phyloP scores from a whole-genome alignment of 2,888 invertebrate species.

The Scaptomyza caliginosa region DNA sequence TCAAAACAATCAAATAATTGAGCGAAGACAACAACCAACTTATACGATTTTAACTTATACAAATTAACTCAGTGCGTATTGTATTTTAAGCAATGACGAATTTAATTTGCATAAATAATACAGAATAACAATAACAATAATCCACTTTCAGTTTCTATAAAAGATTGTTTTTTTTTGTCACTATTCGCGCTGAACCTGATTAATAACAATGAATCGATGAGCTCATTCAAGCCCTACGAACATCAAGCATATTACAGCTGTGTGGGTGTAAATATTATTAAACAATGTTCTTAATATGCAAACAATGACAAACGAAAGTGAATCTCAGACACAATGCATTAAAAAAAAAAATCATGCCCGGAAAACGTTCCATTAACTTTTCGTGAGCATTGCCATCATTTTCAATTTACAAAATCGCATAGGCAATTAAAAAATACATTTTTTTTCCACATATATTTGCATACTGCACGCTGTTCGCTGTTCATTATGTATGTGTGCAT shows the following conservation, averaged over 20 bases:
- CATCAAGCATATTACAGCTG: constrained; percentile 14
- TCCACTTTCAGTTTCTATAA: neutral
- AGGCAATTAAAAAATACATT: constrained; percentile 29
- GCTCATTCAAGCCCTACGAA: constrained; percentile 40
- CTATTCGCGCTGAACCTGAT: constrained; percentile 13
- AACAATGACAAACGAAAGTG: constrained; percentile 16
- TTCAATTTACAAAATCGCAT: constrained; percentile 15
- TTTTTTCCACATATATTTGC: too few relatives aligned
- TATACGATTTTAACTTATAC: neutral
- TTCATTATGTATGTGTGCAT: constrained; percentile 13
- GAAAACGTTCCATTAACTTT: constrained; percentile 4
- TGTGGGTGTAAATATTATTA: constrained; percentile 14
- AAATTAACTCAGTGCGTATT: neutral
- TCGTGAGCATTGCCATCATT: constrained; percentile 9
- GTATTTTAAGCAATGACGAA: constrained; percentile 4
- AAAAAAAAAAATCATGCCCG: neutral
- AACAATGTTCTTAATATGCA: constrained; percentile 12
- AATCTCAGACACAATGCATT: neutral
- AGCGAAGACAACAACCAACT: neutral
- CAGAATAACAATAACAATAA: neutral
- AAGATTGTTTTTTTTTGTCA: neutral
- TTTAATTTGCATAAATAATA: neutral
- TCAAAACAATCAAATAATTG: neutral
- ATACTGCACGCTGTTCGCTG: constrained; percentile 10
- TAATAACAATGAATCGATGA: constrained; percentile 45